Conservation (phyloP, 2,113 vertebrate species). For the Microcebus tavaratra region DNA sequence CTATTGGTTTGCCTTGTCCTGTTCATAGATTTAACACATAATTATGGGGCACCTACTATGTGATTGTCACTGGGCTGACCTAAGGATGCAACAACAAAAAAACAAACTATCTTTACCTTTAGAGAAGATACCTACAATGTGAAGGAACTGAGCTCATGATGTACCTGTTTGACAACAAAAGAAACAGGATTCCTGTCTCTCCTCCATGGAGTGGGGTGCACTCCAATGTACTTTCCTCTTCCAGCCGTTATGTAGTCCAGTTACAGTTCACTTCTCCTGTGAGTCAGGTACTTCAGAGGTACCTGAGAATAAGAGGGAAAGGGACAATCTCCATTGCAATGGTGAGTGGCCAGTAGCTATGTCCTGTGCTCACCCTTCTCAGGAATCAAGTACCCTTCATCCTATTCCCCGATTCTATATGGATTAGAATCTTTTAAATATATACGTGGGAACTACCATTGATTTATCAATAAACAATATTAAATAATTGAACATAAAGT, state of each 20-base stretch:
- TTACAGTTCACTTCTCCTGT: background rate
- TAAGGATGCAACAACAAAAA: background rate
- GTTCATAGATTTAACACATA: background rate
- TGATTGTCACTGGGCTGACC: background rate
- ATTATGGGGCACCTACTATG: background rate
- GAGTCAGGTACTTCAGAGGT: background rate
- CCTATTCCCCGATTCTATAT: background rate
- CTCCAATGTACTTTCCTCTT: background rate
- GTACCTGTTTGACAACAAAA: background rate
- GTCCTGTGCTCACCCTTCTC: background rate
- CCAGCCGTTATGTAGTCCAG: background rate
- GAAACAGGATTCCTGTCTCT: background rate
- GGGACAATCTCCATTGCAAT: background rate
- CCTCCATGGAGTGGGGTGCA: background rate
- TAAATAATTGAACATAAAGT: background rate
- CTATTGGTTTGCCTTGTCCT: background rate
- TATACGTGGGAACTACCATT: background rate
- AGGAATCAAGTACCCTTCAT: background rate
- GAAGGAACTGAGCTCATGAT: background rate
- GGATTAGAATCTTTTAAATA: background rate
- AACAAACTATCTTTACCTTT: background rate
- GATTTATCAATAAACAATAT: background rate
- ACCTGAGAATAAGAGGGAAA: background rate
- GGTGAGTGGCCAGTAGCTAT: background rate
- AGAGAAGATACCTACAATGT: background rate